Base-by-base conservation (phyloP, 2,797 vertebrate species). In the Pangasius krempfi region DNA sequence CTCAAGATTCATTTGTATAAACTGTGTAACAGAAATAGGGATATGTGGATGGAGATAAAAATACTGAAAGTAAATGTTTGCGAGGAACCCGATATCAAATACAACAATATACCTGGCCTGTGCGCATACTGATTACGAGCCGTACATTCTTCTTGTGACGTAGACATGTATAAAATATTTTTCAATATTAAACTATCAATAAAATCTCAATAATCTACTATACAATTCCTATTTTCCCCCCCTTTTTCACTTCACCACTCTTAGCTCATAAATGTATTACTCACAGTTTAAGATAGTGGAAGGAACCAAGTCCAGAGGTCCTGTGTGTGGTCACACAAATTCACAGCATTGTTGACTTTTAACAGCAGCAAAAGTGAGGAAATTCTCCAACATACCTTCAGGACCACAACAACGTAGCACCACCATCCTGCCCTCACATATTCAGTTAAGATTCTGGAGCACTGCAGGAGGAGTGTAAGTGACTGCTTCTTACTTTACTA, bases 261-360 rank as follows among this genome's bases (percentile, higher is more conserved):
- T 44, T 33, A 82, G 66, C 54, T 58, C 47, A 18, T 33, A n/a
- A 20, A 75, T 76, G 2, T 76, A 33, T 70, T 85, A 87, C 89
- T 87, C 81, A 89, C 89, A 37, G 50, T 84, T 80, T 84, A 20
- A 79, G 80, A 7, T 33, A 47, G 60, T 66, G 2, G 56, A 83
- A 81, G 78, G 72, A 84, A 85, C 25, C 4, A 4, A 33, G 82
- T 87, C 89, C 82, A 87, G 52, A 50, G 27, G 85, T 44, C 56
- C 58, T 76, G 54, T 54, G n/a, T 73, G 30, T 80, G 54, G 47
- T 85, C 86, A 85, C 64, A 80, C 52, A 60, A 40, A 52, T 80
- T 33, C 5, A 54, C 52, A 56, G 30, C 81, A 30, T 52, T 80
- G 70, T 78, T 62, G 22, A n/a, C 8, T 78, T 62, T 85, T 85